A percentile compares a stretch with the other conserved stretches of the same genome.
Evolutionary conservation across 2,113 vertebrate species (phyloP).

Genomic region (Chitala chitala): DNA sequence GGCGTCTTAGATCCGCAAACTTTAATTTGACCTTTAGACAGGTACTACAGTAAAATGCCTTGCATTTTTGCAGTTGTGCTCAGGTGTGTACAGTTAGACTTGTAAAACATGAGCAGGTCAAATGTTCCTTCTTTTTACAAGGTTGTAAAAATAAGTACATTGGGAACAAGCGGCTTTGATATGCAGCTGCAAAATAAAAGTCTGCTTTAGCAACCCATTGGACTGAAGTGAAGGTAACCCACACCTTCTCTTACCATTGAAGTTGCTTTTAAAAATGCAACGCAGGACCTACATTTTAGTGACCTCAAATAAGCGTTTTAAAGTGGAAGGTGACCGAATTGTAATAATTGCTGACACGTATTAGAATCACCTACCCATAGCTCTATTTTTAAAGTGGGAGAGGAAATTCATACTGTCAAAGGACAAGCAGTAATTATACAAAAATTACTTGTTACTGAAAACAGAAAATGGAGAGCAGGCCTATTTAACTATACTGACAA

Average conservation of each 20-base stretch:
- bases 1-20: neutral
- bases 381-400: neutral
- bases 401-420: too few species aligned
- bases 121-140: conserved; percentile 49
- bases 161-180: conserved; percentile 38
- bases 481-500: too few species aligned
- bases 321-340: neutral
- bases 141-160: conserved; percentile 44
- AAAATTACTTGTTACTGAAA: too few species aligned
- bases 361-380: too few species aligned
- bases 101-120: conserved; percentile 58
- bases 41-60: conserved; percentile 19
- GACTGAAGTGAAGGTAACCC: conserved; percentile 13
- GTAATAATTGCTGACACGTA: too few species aligned
- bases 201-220: conserved; percentile 17
- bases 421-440: neutral
- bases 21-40: conserved; percentile 17
- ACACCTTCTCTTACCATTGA: conserved; percentile 39
- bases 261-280: neutral
- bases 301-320: conserved; percentile 17
- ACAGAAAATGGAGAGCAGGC: too few species aligned
- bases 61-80: neutral
- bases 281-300: conserved; percentile 39
- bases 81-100: conserved; percentile 29
- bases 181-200: conserved; percentile 39